Percentiles rank a stretch among this genome's conserved stretches.
phyloP scores from a whole-genome alignment of 2,797 vertebrate genomes.

The Sebastes wilsoni region DNA sequence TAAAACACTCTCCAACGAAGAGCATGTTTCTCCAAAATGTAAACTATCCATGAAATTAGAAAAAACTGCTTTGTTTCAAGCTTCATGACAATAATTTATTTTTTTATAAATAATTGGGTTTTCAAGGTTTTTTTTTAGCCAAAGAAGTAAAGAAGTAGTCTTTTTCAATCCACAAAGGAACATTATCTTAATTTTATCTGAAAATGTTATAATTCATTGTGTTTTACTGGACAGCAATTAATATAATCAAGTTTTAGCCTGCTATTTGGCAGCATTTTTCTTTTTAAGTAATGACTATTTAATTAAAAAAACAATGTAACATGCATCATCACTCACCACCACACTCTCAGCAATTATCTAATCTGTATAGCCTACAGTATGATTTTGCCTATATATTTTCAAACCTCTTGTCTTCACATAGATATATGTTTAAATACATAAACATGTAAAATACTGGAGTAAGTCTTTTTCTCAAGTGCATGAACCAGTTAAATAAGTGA shows the following conservation, averaged over 20 bases:
- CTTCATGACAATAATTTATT: neutral
- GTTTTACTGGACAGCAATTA: neutral
- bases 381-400: neutral
- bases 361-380: neutral
- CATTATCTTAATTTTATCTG: neutral
- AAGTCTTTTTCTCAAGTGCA: too few species aligned
- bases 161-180: neutral
- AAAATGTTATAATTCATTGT: neutral
- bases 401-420: too few species aligned
- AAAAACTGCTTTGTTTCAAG: neutral
- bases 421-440: too few species aligned
- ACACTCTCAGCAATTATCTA: too few species aligned
- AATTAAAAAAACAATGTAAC: too few species aligned
- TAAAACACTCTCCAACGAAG: neutral
- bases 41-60: neutral
- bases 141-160: neutral
- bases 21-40: neutral
- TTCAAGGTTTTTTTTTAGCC: accelerated
- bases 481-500: neutral
- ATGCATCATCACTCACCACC: neutral
- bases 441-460: too few species aligned
- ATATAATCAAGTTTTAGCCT: neutral
- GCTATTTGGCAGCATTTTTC: neutral
- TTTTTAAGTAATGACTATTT: neutral
- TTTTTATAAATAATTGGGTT: neutral